These are phyloP conservation scores for Pangasius larnaudii DNA, from an alignment of 2,797 vertebrate species.

Conservation along the genomic window DNA sequence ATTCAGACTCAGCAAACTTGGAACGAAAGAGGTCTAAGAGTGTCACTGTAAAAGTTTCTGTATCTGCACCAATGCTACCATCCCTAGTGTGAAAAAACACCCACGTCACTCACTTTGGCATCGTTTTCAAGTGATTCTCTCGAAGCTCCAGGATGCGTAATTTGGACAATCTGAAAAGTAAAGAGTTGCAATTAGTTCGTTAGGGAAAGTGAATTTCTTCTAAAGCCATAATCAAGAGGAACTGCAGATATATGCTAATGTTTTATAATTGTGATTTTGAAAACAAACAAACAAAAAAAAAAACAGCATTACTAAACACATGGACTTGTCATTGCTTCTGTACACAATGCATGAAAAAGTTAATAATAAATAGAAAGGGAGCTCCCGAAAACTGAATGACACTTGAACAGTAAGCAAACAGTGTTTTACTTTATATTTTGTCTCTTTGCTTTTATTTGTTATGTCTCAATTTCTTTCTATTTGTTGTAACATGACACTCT, in stretches of 20 bases:
- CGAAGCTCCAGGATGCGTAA: conserved; percentile 97
- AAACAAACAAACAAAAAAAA: neutral
- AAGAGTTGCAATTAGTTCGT: conserved; percentile 30
- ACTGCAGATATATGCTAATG: neutral
- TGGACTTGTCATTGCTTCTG: conserved; percentile 25
- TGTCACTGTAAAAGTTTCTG: neutral
- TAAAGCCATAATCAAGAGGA: neutral
- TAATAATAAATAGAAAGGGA: conserved; percentile 8
- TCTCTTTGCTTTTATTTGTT: conserved; percentile 1
- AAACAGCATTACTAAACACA: conserved; percentile 1
- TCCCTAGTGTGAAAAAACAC: neutral
- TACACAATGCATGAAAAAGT: conserved; percentile 1
- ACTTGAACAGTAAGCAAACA: neutral
- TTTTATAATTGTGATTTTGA: conserved; percentile 8
- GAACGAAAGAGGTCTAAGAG: neutral
- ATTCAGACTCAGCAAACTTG: neutral
- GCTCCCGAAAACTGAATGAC: conserved; percentile 3
- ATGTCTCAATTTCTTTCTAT: neutral
- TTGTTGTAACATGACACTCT: neutral
- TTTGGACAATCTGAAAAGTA: conserved; percentile 88
- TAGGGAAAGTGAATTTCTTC: neutral
- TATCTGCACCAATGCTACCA: conserved; percentile 1
- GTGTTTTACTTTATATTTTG: neutral
- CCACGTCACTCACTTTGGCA: conserved; percentile 93
- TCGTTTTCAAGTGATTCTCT: conserved; percentile 99